Evolutionary conservation across 2,113 vertebrate genomes (phyloP).

Genomic region (Laticauda laticaudata): DNA sequence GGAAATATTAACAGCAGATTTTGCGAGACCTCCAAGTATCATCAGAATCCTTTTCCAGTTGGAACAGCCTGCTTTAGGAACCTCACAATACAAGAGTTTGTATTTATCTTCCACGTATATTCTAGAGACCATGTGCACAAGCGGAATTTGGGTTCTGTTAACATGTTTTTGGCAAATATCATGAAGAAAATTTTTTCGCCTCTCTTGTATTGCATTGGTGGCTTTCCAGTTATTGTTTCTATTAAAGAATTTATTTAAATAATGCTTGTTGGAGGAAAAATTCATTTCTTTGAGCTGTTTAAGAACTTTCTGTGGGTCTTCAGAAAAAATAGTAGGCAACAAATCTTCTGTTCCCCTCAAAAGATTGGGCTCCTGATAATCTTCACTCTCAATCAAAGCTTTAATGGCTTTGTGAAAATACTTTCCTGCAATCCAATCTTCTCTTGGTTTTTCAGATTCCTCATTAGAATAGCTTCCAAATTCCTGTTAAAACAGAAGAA

Average conservation of each 20-base stretch:
- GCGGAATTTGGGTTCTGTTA: slow-evolving; percentile 46
- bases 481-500: slow-evolving; percentile 64
- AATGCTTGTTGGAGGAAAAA: slow-evolving; percentile 37
- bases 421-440: slow-evolving; percentile 33
- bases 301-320: slow-evolving; percentile 36
- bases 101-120: slow-evolving; percentile 77
- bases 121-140: slow-evolving; percentile 68
- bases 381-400: not conserved
- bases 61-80: slow-evolving; percentile 76
- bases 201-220: slow-evolving; percentile 58
- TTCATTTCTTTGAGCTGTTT: slow-evolving; percentile 47
- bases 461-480: slow-evolving; percentile 19
- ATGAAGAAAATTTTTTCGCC: slow-evolving; percentile 65
- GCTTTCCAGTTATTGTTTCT: slow-evolving; percentile 58
- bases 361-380: slow-evolving; percentile 5
- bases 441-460: not conserved
- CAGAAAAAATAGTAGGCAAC: slow-evolving; percentile 12
- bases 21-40: slow-evolving; percentile 70
- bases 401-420: slow-evolving; percentile 2
- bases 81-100: slow-evolving; percentile 77
- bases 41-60: slow-evolving; percentile 76
- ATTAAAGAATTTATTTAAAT: slow-evolving; percentile 60
- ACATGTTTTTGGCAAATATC: slow-evolving; percentile 69
- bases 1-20: slow-evolving; percentile 69
- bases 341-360: not conserved